Conservation (phyloP, 2,888 invertebrate species). For the Tridacna gigas region DNA sequence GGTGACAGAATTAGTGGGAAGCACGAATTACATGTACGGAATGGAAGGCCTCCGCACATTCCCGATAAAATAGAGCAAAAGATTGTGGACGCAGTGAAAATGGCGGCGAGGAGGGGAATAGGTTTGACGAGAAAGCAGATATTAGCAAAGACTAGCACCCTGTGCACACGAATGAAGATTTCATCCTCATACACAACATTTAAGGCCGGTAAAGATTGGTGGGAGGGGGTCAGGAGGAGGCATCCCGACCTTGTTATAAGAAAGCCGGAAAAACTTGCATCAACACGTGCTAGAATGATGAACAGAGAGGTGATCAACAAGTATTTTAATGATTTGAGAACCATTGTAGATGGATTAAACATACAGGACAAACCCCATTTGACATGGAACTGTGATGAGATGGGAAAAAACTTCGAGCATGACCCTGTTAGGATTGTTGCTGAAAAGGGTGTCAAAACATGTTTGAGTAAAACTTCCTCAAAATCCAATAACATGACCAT, state of each 20-base stretch:
- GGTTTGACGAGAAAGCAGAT: conserved; percentile 47
- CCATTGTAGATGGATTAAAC: conserved; percentile 7
- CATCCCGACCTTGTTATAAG: conserved; percentile 43
- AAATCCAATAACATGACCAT: conserved; percentile 36
- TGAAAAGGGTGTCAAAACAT: conserved; percentile 13
- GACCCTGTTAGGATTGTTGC: conserved; percentile 22
- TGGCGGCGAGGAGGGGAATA: conserved; percentile 50
- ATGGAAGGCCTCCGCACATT: conserved; percentile 45
- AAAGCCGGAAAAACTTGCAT: conserved; percentile 44
- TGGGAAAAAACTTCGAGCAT: conserved; percentile 33
- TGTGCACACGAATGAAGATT: conserved; percentile 32
- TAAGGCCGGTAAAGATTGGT: conserved; percentile 45
- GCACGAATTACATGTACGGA: conserved; percentile 11
- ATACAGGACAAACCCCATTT: not conserved
- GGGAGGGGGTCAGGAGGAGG: conserved; percentile 44
- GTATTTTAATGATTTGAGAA: conserved; percentile 25
- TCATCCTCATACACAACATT: conserved; percentile 34
- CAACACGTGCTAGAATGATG: conserved; percentile 39
- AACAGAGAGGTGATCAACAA: conserved; percentile 32
- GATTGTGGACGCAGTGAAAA: conserved; percentile 40
- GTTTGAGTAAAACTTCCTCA: conserved; percentile 34
- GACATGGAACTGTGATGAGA: conserved; percentile 43
- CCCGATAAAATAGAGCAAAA: conserved; percentile 36
- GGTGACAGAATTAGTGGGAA: conserved; percentile 37
- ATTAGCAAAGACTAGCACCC: conserved; percentile 23